A percentile compares a stretch with the other conserved stretches of the same genome.
These are phyloP conservation scores for Rhagoletis zephyria DNA, from an alignment of 1,140 invertebrate species.

Conservation along the genomic window DNA sequence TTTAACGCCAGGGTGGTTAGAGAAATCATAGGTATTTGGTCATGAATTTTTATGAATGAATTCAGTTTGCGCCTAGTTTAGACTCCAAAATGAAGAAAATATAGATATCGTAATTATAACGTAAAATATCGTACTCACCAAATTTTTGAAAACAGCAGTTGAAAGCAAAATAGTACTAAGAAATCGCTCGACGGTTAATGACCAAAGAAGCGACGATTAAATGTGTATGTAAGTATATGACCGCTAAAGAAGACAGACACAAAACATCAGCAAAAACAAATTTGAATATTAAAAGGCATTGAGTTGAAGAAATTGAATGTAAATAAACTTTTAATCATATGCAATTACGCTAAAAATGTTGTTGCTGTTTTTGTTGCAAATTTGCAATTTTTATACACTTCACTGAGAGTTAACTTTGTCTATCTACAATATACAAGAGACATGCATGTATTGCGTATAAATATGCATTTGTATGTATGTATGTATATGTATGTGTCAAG, in stretches of 20 bases:
- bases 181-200: neutral
- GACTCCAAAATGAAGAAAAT: too few species aligned
- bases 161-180: neutral
- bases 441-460: neutral
- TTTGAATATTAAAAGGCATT: neutral
- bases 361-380: neutral
- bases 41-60: too few species aligned
- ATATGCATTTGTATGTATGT: neutral
- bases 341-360: conserved; percentile 10
- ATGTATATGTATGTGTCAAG: conserved; percentile 19
- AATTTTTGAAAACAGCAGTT: neutral
- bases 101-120: too few species aligned
- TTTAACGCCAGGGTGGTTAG: too few species aligned
- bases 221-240: neutral
- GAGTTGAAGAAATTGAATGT: neutral
- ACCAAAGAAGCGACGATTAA: neutral
- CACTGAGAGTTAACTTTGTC: neutral
- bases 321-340: conserved; percentile 22
- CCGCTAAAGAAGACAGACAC: conserved; percentile 11
- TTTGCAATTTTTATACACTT: conserved; percentile 9
- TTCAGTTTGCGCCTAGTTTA: too few species aligned
- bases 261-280: neutral
- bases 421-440: too few species aligned
- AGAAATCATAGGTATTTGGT: too few species aligned
- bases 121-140: neutral